These are phyloP conservation scores for Acromyrmex heyeri DNA, from an alignment of 1,140 invertebrate species.

Conservation along the genomic window DNA sequence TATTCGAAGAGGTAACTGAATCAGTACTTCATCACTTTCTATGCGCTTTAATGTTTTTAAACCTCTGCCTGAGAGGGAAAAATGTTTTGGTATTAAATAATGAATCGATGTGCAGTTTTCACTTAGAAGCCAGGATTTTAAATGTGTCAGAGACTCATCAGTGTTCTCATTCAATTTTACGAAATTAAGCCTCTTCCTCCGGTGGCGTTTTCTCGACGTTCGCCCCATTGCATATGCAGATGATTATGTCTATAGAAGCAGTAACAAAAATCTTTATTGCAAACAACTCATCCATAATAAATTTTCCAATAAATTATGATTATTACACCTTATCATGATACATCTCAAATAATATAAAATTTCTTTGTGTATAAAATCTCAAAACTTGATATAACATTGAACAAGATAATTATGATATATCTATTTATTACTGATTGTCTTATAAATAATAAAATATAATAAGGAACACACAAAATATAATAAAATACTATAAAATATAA, in stretches of 20 bases:
- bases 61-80: constrained; percentile 88
- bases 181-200: constrained; percentile 80
- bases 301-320: neutral
- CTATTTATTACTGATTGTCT: neutral
- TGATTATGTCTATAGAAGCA: constrained; percentile 78
- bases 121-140: constrained; percentile 86
- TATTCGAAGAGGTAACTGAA: constrained; percentile 87
- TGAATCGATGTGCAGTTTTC: constrained; percentile 83
- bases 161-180: constrained; percentile 81
- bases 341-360: neutral
- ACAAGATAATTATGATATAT: neutral
- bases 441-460: constrained; percentile 1
- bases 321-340: neutral
- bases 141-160: constrained; percentile 65
- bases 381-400: neutral
- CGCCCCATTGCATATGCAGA: constrained; percentile 85
- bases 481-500: neutral
- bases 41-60: constrained; percentile 87
- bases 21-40: constrained; percentile 85
- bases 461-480: neutral
- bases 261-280: constrained; percentile 64
- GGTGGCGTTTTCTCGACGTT: constrained; percentile 84
- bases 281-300: constrained; percentile 42
- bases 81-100: constrained; percentile 85
- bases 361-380: neutral